Conservation (phyloP, 2,797 vertebrate species). For the Sphenopsis melanotis region DNA sequence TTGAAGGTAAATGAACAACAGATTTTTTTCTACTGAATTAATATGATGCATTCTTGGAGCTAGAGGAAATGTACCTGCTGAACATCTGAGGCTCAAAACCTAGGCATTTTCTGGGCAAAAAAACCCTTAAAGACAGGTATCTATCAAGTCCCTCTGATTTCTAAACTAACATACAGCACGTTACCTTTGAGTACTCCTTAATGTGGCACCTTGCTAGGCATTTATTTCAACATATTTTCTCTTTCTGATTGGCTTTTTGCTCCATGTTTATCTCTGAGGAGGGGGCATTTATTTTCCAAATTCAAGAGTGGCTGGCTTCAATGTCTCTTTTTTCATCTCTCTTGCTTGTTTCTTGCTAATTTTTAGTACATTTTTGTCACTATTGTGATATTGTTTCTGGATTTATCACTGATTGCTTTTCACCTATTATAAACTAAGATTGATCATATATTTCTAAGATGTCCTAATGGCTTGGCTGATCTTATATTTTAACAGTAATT, state of each 20-base stretch:
- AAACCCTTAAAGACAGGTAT: not conserved
- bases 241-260: not conserved
- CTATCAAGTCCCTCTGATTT: not conserved
- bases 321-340: not conserved
- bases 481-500: not conserved
- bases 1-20: not conserved
- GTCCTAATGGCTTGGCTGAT: not conserved
- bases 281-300: not conserved
- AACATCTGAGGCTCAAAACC: not conserved
- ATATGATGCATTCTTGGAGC: not conserved
- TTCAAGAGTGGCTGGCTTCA: not conserved
- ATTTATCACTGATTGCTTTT: not conserved
- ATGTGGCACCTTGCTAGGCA: rapidly evolving
- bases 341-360: not conserved
- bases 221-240: not conserved
- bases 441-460: not conserved
- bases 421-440: not conserved
- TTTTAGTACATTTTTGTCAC: not conserved
- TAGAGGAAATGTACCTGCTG: not conserved
- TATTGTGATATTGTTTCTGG: not conserved
- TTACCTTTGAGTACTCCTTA: not conserved
- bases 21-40: not conserved
- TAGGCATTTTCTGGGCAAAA: not conserved
- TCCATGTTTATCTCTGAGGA: not conserved
- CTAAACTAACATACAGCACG: not conserved